Base-by-base conservation (phyloP, 2,797 vertebrate species). In the Eulemur mongoz region DNA sequence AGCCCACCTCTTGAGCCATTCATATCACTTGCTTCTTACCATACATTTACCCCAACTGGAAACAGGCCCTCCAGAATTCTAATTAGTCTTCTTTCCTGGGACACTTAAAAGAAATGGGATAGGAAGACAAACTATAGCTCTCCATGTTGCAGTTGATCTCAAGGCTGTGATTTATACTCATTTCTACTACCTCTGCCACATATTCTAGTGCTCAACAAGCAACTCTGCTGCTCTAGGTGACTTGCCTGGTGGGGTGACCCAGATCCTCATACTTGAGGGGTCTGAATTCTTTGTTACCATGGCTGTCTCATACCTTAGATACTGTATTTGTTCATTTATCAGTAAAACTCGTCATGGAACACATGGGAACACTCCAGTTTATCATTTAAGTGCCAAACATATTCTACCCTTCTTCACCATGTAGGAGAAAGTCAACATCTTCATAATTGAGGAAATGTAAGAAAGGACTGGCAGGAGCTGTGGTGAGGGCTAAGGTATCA, bases 201-300 rank as follows among this genome's bases (percentile, higher is more conserved):
- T 27, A 6, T 38, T 75, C 52, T 63, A 57, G 32, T 30, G 38
- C 25, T 75, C 8, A 25, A 0, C 32, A 20, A 79, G 32, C 4
- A 54, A 22, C 5, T 59, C 7, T 14, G 5, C 8, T 32, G 12
- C 30, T 61, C 57, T 69, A 43, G n/a, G 22, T 84, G 9, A 91
- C 13, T 57, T 18, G 17, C 4, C 43, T 61, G 0, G 14, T 35
- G 25, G 4, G 7, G 6, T 0, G 2, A 52, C 5, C 11, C 14
- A 69, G 6, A 63, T 0, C 14, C 7, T 50, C 7, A 73, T 9
- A 48, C 7, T 23, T 35, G 18, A 82, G 20, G 23, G 18, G 3
- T 23, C 14, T 73, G 94, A 65, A 12, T 67, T 78, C 32, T 85
- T 45, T 35, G 38, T n/a, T 72, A 38, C 25, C 22, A 43, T 20